Conservation (phyloP, 2,113 vertebrate genomes). For the Pluvianellus socialis region DNA sequence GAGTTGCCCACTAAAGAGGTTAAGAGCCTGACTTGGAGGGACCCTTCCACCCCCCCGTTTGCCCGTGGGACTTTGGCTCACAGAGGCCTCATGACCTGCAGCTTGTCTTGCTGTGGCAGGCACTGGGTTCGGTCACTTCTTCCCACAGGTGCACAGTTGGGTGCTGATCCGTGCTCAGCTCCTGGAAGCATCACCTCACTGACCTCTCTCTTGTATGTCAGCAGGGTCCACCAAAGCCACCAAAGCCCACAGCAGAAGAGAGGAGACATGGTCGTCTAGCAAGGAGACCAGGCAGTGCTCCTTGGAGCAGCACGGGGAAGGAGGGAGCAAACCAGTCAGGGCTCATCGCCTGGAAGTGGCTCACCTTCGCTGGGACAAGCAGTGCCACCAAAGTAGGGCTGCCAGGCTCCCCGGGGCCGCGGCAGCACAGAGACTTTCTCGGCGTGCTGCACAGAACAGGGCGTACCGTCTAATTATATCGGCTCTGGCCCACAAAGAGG, state of each 20-base stretch:
- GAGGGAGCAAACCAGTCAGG: background rate
- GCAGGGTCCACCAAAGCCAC: background rate
- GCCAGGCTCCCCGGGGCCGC: background rate
- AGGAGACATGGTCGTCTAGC: accelerated
- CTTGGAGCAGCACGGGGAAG: background rate
- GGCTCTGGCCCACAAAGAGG: conserved; percentile 24
- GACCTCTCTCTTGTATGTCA: background rate
- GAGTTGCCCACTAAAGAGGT: background rate
- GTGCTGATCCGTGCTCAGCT: background rate
- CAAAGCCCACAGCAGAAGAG: background rate
- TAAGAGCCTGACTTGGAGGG: background rate
- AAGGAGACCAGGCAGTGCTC: background rate
- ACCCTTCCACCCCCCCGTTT: background rate
- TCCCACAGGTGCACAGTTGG: background rate
- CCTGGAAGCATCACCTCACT: background rate
- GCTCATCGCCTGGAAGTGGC: background rate
- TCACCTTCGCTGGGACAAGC: background rate
- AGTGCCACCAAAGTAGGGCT: conserved; percentile 44
- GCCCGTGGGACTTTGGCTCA: background rate
- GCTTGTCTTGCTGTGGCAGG: background rate
- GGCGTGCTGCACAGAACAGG: background rate
- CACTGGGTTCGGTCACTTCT: background rate
- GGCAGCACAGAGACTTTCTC: background rate
- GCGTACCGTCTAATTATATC: conserved; percentile 70
- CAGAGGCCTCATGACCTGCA: background rate